These are phyloP conservation scores for Varanus komodoensis DNA, from an alignment of 2,113 vertebrate species.

Conservation along the genomic window DNA sequence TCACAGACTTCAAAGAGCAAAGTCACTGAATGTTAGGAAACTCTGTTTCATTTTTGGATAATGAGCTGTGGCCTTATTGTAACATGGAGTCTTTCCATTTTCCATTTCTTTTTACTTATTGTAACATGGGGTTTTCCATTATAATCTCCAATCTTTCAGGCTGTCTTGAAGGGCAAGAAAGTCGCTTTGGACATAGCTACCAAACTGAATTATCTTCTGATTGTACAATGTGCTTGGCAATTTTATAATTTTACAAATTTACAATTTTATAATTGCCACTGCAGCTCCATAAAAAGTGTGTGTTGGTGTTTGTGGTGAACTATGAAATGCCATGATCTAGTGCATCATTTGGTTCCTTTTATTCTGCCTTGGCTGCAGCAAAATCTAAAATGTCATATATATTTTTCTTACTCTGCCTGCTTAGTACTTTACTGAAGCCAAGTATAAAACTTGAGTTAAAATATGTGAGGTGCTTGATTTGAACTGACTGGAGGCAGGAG, in stretches of 20 bases:
- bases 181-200: accelerated
- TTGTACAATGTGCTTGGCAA: not conserved
- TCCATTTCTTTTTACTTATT: too few relatives aligned
- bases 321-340: not conserved
- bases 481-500: conserved; percentile 59
- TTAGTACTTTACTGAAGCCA: conserved; percentile 58
- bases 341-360: conserved; percentile 26
- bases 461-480: conserved; percentile 56
- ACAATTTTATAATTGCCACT: not conserved
- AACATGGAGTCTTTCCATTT: not conserved
- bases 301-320: not conserved
- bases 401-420: conserved; percentile 34
- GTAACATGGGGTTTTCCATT: too few relatives aligned
- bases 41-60: not conserved
- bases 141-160: not conserved
- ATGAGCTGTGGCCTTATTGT: not conserved
- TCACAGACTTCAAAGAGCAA: not conserved
- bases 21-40: not conserved
- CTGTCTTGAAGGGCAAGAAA: not conserved
- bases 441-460: conserved; percentile 58
- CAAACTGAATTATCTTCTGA: not conserved
- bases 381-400: conserved; percentile 42
- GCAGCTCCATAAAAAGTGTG: conserved; percentile 3
- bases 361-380: not conserved
- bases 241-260: conserved; percentile 12